phyloP scores from a whole-genome alignment of 2,888 invertebrate species.

The Sialis fuliginosa region DNA sequence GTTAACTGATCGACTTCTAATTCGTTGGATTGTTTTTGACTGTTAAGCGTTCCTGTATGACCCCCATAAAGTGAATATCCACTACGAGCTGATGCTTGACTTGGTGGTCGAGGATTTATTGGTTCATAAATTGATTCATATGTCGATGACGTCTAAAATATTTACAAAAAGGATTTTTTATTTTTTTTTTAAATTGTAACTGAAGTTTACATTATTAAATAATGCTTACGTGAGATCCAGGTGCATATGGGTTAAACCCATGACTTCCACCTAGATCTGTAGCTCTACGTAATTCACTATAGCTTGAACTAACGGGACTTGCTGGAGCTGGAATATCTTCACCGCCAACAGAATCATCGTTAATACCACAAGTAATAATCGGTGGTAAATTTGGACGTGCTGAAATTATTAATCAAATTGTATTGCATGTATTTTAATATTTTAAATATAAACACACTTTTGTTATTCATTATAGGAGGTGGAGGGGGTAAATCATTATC shows the following conservation, averaged over 20 bases:
- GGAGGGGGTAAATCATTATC: slow-evolving; percentile 26
- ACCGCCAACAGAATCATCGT: slow-evolving; percentile 13
- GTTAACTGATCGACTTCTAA: slow-evolving; percentile 81
- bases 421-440: not conserved
- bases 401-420: not conserved
- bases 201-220: no score
- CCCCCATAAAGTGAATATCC: slow-evolving; percentile 45
- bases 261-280: slow-evolving; percentile 31
- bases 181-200: no score
- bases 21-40: slow-evolving; percentile 36
- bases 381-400: slow-evolving; percentile 4
- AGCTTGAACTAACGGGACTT: slow-evolving; percentile 80
- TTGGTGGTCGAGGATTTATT: slow-evolving; percentile 68
- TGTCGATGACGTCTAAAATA: slow-evolving; percentile 38
- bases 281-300: slow-evolving; percentile 69
- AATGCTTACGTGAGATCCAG: slow-evolving; percentile 42
- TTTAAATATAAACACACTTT: not conserved
- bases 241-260: slow-evolving; percentile 36
- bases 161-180: no score
- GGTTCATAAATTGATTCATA: slow-evolving; percentile 86
- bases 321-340: slow-evolving; percentile 68
- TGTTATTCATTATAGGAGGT: slow-evolving; percentile 9
- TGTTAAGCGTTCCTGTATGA: slow-evolving; percentile 10
- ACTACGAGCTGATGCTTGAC: slow-evolving; percentile 39
- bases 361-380: slow-evolving; percentile 2